A percentile compares a stretch with the other conserved stretches of the same genome.
Evolutionary conservation across 2,888 invertebrate species (phyloP).

Genomic region (Scaeva pyrastri): DNA sequence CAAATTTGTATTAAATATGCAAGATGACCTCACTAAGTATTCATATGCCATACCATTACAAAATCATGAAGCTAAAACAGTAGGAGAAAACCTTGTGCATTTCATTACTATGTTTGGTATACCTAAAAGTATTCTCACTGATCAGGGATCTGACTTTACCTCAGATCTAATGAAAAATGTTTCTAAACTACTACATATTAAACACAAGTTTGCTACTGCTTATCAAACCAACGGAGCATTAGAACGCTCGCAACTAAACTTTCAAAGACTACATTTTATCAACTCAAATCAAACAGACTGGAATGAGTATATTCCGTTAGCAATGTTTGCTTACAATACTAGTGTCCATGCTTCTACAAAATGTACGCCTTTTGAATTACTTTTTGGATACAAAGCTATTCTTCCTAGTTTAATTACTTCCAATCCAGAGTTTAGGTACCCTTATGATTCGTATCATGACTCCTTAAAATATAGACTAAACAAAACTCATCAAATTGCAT

Average conservation of each 20-base stretch:
- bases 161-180: no score
- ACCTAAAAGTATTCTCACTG: no score
- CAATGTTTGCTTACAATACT: constrained; percentile 29
- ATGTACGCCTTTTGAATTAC: constrained; percentile 28
- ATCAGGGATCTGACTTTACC: no score
- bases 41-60: no score
- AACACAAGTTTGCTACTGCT: background rate
- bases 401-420: background rate
- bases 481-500: background rate
- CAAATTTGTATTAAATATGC: background rate
- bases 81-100: no score
- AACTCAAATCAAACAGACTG: constrained; percentile 25
- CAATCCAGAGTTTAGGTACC: background rate
- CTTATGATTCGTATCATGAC: background rate
- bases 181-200: no score
- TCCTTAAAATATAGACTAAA: constrained; percentile 2
- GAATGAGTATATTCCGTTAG: constrained; percentile 10
- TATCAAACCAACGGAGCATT: background rate
- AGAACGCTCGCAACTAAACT: background rate
- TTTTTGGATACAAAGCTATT: constrained; percentile 31
- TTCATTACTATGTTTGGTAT: no score
- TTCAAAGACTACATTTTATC: constrained; percentile 68
- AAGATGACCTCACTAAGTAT: no score
- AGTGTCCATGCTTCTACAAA: constrained; percentile 27
- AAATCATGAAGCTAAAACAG: no score